A percentile compares a stretch with the other conserved stretches of the same genome.
Conservation (phyloP, 2,888 invertebrate species). For the Rhagium mordax region DNA sequence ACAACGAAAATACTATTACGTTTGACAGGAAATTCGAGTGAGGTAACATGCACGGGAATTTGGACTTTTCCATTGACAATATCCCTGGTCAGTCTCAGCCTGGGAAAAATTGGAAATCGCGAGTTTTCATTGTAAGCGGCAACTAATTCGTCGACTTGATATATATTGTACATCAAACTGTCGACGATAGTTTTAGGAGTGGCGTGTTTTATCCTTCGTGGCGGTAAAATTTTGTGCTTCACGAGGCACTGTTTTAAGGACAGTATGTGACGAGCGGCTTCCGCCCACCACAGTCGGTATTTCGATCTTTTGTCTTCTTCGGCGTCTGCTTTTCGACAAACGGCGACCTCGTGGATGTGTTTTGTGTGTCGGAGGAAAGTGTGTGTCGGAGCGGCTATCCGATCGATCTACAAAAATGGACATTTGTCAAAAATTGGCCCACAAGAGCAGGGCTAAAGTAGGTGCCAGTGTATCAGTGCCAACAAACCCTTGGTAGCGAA, state of each 20-base stretch:
- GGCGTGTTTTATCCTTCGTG: slow-evolving; percentile 48
- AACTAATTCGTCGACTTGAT: slow-evolving; percentile 64
- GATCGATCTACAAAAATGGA: slow-evolving; percentile 72
- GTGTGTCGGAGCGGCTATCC: slow-evolving; percentile 79
- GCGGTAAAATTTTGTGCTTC: slow-evolving; percentile 63
- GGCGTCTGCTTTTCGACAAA: slow-evolving; percentile 51
- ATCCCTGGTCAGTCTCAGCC: slow-evolving; percentile 62
- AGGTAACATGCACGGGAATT: slow-evolving; percentile 63
- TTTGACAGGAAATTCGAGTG: slow-evolving; percentile 58
- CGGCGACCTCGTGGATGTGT: slow-evolving; percentile 50
- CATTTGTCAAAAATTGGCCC: slow-evolving; percentile 1
- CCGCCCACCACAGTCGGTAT: slow-evolving; percentile 67
- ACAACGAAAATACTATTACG: no score
- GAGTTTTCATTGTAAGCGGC: slow-evolving; percentile 57
- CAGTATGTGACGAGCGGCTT: slow-evolving; percentile 65
- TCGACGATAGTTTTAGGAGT: slow-evolving; percentile 57
- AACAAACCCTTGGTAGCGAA: no score
- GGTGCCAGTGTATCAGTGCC: no score
- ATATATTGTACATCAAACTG: slow-evolving; percentile 40
- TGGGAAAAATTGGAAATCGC: slow-evolving; percentile 64
- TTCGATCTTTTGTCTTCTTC: slow-evolving; percentile 53
- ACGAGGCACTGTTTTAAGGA: slow-evolving; percentile 61
- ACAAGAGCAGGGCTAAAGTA: neutral
- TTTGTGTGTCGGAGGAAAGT: slow-evolving; percentile 74
- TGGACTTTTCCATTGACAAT: slow-evolving; percentile 68